A percentile compares a stretch with the other conserved stretches of the same genome.
phyloP scores from a whole-genome alignment of 2,797 vertebrate genomes.

The Chrysocyon brachyurus region DNA sequence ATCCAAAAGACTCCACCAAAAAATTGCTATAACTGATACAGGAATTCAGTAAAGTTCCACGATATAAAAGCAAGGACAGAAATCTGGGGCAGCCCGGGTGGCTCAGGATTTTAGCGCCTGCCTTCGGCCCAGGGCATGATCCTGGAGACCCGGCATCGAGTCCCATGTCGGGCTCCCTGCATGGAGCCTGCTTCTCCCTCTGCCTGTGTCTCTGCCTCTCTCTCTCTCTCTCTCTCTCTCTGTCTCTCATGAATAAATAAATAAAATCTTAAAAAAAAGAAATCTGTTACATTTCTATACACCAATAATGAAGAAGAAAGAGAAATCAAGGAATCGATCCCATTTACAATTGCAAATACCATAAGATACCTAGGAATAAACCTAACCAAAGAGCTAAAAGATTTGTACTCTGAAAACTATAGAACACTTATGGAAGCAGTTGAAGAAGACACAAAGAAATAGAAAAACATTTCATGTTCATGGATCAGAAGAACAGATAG shows the following conservation, averaged over 20 bases:
- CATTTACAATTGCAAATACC: neutral
- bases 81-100: neutral
- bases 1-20: neutral
- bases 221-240: no score
- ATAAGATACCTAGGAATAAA: neutral
- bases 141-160: no score
- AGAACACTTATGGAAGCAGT: neutral
- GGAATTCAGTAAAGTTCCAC: neutral
- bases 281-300: neutral
- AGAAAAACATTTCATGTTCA: neutral
- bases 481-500: neutral
- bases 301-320: neutral
- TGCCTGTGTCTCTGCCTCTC: no score
- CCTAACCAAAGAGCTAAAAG: neutral
- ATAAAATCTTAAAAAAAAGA: neutral
- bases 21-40: neutral
- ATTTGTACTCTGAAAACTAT: neutral
- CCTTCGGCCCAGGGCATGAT: no score
- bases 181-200: no score
- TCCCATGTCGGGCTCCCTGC: no score
- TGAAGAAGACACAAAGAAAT: neutral
- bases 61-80: neutral
- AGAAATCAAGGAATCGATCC: neutral
- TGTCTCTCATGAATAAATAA: no score
- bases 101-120: no score